Percentiles rank a stretch among this genome's conserved stretches.
Evolutionary conservation across 2,113 vertebrate species (phyloP).

Genomic region (Pangasianodon gigas): DNA sequence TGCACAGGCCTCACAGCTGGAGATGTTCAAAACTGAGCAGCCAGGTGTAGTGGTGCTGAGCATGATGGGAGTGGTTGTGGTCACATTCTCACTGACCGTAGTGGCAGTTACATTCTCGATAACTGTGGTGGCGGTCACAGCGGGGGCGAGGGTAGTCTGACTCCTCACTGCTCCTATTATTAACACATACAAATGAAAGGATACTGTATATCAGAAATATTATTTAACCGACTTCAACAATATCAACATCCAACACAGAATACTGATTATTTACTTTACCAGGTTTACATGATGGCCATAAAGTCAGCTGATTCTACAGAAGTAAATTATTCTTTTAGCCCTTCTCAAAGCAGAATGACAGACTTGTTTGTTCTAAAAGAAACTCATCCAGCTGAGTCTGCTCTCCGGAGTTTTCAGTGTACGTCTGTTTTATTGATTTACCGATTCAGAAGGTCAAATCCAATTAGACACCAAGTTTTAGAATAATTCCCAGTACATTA

Average conservation of each 20-base stretch:
- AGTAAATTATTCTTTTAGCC: not conserved
- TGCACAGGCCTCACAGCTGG: slow-evolving; percentile 74
- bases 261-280: not conserved
- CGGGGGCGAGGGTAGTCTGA: slow-evolving; percentile 71
- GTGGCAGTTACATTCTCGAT: slow-evolving; percentile 58
- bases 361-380: not conserved
- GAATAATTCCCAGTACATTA: not conserved
- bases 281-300: not conserved
- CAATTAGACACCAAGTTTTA: not conserved
- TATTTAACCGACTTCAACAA: not conserved
- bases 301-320: not conserved
- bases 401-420: not conserved
- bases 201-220: not conserved
- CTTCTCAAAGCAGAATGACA: not conserved
- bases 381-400: not conserved
- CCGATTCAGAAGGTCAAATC: not conserved
- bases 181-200: slow-evolving; percentile 43
- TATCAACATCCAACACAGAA: not conserved
- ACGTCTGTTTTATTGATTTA: not conserved
- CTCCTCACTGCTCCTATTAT: slow-evolving; percentile 66
- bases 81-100: slow-evolving; percentile 58
- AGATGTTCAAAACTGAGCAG: slow-evolving; percentile 75
- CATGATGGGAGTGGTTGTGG: slow-evolving; percentile 59
- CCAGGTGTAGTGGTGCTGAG: slow-evolving; percentile 62
- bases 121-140: slow-evolving; percentile 60